Conservation (phyloP, 2,797 vertebrate species). For the Falco cherrug region DNA sequence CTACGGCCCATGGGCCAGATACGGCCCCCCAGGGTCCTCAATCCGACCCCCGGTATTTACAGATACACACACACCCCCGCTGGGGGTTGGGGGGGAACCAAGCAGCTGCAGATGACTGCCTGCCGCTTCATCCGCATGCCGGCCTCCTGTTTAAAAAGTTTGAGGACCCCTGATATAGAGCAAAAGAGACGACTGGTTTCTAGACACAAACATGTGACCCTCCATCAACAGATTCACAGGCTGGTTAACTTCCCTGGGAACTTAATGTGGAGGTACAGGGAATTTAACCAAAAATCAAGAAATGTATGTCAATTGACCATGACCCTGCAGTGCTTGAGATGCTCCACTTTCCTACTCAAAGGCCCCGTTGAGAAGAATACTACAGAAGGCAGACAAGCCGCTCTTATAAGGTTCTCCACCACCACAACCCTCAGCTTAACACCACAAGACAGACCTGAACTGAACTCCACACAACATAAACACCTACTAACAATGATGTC, state of each 20-base stretch:
- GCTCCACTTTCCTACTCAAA: not conserved
- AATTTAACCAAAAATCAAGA: not conserved
- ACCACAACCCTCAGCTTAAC: not conserved
- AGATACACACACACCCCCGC: too few species aligned
- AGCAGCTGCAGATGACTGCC: too few species aligned
- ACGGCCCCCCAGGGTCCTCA: too few species aligned
- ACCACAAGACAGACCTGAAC: not conserved
- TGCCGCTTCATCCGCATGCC: too few species aligned
- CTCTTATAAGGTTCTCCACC: not conserved
- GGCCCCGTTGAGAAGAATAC: not conserved
- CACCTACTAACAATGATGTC: rapidly evolving
- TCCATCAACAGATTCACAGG: not conserved
- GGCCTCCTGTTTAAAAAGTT: too few species aligned
- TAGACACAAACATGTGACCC: not conserved
- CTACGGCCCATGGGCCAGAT: too few species aligned
- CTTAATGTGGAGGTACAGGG: not conserved
- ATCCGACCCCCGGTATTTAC: too few species aligned
- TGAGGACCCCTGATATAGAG: not conserved
- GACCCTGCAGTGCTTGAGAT: not conserved
- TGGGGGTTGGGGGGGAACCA: too few species aligned
- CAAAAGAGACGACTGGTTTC: not conserved
- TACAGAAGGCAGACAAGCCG: not conserved
- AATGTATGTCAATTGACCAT: not conserved
- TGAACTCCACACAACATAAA: not conserved
- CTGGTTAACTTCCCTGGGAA: not conserved